Conservation (phyloP, 2,888 invertebrate species). For the Nomada ferruginata region DNA sequence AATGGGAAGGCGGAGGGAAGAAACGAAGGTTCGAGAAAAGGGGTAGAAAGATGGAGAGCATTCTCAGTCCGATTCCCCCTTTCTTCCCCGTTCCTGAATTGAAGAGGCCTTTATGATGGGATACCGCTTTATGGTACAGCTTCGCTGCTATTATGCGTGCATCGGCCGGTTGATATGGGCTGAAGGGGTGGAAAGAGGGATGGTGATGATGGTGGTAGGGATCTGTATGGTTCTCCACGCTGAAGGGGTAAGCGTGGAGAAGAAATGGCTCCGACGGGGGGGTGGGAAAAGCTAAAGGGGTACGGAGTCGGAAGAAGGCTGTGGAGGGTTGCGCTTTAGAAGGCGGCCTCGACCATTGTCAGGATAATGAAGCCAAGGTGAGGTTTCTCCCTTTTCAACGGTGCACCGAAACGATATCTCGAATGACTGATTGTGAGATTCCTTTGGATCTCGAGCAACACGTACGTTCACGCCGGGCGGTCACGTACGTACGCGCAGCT, state of each 20-base stretch:
- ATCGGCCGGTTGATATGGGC: conserved; percentile 70
- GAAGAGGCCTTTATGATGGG: conserved; percentile 80
- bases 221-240: conserved; percentile 57
- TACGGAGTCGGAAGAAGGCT: conserved; percentile 43
- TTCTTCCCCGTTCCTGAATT: conserved; percentile 76
- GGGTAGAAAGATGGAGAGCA: conserved; percentile 58
- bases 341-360: conserved; percentile 72
- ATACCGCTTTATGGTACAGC: conserved; percentile 78
- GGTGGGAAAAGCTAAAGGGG: conserved; percentile 1
- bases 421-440: conserved; percentile 67
- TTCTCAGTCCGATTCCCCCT: conserved; percentile 79
- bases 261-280: background rate
- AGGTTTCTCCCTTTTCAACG: conserved; percentile 76
- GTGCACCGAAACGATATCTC: conserved; percentile 67
- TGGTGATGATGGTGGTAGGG: conserved; percentile 31
- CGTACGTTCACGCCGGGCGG: conserved; percentile 10
- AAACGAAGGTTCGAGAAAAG: conserved; percentile 22
- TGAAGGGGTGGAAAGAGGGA: conserved; percentile 1
- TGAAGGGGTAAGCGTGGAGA: conserved; percentile 35
- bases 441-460: conserved; percentile 44
- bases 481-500: background rate
- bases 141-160: conserved; percentile 80
- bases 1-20: background rate
- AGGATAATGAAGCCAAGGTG: conserved; percentile 79
- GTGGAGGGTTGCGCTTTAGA: conserved; percentile 63